Conservation (phyloP, 2,113 vertebrate genomes). For the Vidua macroura region DNA sequence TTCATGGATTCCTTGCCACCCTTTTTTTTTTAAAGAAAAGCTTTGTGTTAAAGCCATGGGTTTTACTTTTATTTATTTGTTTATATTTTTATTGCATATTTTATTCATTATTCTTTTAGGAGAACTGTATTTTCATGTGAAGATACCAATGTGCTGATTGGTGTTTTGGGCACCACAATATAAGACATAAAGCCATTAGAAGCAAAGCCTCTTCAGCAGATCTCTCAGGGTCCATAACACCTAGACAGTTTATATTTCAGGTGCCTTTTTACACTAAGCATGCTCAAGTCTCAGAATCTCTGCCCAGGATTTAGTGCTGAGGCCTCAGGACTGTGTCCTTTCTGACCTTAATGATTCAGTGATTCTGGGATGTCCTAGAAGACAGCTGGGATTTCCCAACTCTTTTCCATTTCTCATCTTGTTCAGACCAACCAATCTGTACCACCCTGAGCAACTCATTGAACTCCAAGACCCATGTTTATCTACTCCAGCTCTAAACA, state of each 20-base stretch:
- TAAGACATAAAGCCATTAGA: neutral
- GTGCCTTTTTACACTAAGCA: neutral
- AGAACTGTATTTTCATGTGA: neutral
- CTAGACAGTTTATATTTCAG: neutral
- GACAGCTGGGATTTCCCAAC: neutral
- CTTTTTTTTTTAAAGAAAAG: neutral
- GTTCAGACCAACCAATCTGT: neutral
- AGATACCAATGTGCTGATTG: neutral
- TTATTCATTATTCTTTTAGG: neutral
- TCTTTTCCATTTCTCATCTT: neutral
- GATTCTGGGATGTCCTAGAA: neutral
- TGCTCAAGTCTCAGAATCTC: neutral
- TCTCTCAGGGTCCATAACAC: neutral
- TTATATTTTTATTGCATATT: neutral
- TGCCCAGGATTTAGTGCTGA: neutral
- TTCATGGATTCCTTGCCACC: neutral
- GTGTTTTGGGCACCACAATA: neutral
- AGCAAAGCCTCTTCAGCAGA: neutral
- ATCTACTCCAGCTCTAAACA: neutral
- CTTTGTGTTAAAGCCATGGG: neutral
- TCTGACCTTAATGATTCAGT: neutral
- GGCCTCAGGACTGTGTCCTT: neutral
- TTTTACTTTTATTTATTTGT: neutral
- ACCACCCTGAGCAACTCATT: neutral
- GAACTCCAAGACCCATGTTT: neutral